Base-by-base conservation (phyloP, 2,113 vertebrate species). In the Salvelinus alpinus region DNA sequence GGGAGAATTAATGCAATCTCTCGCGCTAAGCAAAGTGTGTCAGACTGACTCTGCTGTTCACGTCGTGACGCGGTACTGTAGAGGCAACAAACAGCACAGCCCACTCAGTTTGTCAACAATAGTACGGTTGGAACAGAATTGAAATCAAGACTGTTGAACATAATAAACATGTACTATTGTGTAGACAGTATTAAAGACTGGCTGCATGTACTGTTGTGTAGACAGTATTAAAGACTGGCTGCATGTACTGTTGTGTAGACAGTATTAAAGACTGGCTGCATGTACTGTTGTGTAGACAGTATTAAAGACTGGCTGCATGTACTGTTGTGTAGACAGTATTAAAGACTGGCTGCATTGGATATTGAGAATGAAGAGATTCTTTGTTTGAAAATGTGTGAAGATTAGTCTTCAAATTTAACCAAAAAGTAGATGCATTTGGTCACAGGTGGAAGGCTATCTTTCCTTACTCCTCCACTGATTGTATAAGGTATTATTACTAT, bases 1-100 rank as follows among this genome's bases (percentile, higher is more conserved):
- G 11, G 89, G 85, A 87, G 86, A 90, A 92, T 90, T 86, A 84
- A 87, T 88, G 88, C 89, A 87, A 90, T 90, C 86, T 89, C 89
- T 91, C 81, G 85, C 90, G 72, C 84, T 79, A 84, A 87, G 80
- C 91, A 85, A 87, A 91, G 91, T 89, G 87, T 91, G 75, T 76
- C 91, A 89, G 87, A 88, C 86, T 79, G 84, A 88, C 87, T 88
- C 85, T 84, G 78, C 81, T 90, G 85, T 85, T 84, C 90, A 78
- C 57, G 47, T 65, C 29, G 38, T 54, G 54, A 31, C 59, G 88
- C 88, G 86, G 78, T 18, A 18, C 5, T 54, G 66, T n/a, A 92
- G 93, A 85, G 9, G 90, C 91, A 13, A 24, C 27, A n/a, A 31
- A 57, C 47, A 57, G 48, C 16, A 16, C 31, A 31, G 9, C 29